A percentile compares a stretch with the other conserved stretches of the same genome.
These are phyloP conservation scores for Gorsachius goisagi DNA, from an alignment of 2,113 vertebrate species.

Conservation along the genomic window DNA sequence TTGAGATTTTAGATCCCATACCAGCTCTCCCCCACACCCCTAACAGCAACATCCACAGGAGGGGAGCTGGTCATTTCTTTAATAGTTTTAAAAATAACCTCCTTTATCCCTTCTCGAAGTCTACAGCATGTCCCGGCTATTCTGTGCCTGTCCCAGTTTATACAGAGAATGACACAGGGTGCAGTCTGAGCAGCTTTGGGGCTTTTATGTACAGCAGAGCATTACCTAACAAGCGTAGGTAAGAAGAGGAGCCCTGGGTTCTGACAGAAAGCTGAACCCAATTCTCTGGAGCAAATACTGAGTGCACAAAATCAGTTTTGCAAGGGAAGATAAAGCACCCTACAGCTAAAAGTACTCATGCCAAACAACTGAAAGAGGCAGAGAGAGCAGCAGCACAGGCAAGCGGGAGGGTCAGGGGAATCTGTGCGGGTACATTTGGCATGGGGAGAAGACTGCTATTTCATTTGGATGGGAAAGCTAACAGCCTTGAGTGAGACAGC, in stretches of 20 bases:
- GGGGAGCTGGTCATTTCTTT: neutral
- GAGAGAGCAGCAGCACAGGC: neutral
- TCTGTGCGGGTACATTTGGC: neutral
- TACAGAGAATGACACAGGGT: neutral
- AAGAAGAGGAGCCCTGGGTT: neutral
- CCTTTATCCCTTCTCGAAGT: neutral
- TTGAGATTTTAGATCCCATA: neutral
- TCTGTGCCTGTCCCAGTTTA: neutral
- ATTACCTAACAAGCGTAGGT: neutral
- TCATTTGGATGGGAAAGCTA: neutral
- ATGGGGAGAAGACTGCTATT: neutral
- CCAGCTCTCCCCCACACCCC: neutral
- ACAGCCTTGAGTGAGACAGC: neutral
- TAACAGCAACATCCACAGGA: neutral
- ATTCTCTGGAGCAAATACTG: neutral
- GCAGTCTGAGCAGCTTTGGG: neutral
- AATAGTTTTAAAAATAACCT: neutral
- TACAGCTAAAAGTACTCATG: neutral
- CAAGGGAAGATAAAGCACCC: neutral
- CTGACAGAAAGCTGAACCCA: neutral
- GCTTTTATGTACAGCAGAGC: neutral
- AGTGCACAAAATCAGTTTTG: neutral
- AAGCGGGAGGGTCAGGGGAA: neutral
- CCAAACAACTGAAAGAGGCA: neutral
- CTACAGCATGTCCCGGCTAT: neutral